Evolutionary conservation across 2,113 vertebrate genomes (phyloP).

Genomic region (Rhizomys pruinosus): DNA sequence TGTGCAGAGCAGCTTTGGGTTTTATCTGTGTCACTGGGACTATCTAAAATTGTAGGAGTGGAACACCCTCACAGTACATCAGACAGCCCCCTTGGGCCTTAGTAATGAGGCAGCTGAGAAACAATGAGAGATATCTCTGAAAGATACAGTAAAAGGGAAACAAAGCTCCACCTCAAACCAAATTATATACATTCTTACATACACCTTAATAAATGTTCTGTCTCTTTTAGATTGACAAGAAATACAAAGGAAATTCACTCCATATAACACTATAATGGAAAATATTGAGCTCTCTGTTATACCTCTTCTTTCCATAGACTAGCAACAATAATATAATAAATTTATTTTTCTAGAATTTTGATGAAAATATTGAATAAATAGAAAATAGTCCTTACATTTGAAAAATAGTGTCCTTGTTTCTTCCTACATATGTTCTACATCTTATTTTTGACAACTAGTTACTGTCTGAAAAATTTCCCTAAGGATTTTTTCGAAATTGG

Average conservation of each 20-base stretch:
- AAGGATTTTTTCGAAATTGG: not conserved
- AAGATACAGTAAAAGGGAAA: too few species aligned
- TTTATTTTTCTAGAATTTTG: not conserved
- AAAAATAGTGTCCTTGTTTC: too few species aligned
- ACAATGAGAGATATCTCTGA: not conserved
- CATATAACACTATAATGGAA: not conserved
- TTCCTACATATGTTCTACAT: too few species aligned
- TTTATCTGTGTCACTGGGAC: not conserved
- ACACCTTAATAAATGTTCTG: too few species aligned
- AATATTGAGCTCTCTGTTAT: not conserved
- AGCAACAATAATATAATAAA: not conserved
- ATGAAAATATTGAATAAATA: not conserved
- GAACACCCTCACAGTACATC: not conserved
- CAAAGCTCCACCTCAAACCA: not conserved
- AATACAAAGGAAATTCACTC: not conserved
- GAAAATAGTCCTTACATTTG: not conserved
- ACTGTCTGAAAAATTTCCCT: not conserved
- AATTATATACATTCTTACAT: not conserved
- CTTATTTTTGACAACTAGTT: not conserved
- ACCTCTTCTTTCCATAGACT: not conserved
- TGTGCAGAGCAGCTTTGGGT: not conserved
- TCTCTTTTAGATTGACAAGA: not conserved
- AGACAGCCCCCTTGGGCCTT: not conserved
- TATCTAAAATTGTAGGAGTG: not conserved
- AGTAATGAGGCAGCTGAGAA: constrained; percentile 14